Evolutionary conservation across 2,113 vertebrate genomes (phyloP).

Genomic region (Myotis lucifugus): DNA sequence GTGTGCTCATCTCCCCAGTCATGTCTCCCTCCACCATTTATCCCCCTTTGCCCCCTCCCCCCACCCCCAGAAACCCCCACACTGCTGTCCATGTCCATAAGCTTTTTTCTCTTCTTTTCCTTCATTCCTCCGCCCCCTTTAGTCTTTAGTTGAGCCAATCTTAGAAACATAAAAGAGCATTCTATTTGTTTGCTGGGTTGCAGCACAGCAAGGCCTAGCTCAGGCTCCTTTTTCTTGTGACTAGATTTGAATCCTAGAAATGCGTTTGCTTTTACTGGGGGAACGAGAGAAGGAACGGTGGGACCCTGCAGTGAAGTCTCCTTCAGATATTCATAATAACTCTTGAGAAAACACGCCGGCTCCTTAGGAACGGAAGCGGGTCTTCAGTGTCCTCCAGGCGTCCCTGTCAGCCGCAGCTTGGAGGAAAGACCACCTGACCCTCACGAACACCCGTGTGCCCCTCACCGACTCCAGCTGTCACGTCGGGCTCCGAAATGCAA

Average conservation of each 20-base stretch:
- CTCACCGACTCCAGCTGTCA: not conserved
- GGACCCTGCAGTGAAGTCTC: not conserved
- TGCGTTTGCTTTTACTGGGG: not conserved
- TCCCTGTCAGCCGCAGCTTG: not conserved
- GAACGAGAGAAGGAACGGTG: not conserved
- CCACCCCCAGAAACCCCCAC: not conserved
- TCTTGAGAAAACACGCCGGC: not conserved
- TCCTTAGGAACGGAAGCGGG: not conserved
- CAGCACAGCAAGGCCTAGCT: not conserved
- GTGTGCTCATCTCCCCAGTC: not conserved
- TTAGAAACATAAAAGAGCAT: not conserved
- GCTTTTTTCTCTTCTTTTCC: not conserved
- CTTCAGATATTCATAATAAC: slow-evolving; percentile 15
- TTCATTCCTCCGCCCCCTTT: not conserved
- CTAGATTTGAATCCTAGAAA: slow-evolving; percentile 46
- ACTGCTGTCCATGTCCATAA: not conserved
- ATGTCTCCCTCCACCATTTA: not conserved
- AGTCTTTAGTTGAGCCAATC: not conserved
- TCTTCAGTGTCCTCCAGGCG: not conserved
- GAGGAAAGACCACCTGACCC: slow-evolving; percentile 28
- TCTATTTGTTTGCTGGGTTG: not conserved
- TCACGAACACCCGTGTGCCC: not conserved
- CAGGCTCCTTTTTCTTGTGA: slow-evolving; percentile 22
- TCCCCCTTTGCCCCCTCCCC: not conserved
- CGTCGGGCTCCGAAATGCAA: not conserved